Percentiles rank a stretch among this genome's conserved stretches.
These are phyloP conservation scores for Eriocheir sinensis DNA, from an alignment of 1,140 invertebrate species.

Conservation along the genomic window DNA sequence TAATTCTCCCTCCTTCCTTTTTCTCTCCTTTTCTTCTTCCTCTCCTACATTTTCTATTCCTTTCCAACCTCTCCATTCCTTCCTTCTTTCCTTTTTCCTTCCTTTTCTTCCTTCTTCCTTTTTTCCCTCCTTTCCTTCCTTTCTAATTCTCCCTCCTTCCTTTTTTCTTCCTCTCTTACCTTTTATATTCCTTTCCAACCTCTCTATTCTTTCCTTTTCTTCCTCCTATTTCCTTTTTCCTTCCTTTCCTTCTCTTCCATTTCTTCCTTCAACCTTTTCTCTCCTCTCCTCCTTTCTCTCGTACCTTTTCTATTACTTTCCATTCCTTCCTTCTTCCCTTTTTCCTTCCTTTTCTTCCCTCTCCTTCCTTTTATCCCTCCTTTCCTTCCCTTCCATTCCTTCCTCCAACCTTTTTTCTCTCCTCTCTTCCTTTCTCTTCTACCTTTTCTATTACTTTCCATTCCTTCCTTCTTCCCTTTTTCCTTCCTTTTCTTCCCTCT, in stretches of 20 bases:
- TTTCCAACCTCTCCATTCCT: background rate
- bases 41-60: background rate
- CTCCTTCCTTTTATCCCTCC: background rate
- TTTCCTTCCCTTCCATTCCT: background rate
- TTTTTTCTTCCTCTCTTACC: background rate
- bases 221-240: background rate
- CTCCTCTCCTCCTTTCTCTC: background rate
- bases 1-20: background rate
- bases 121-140: background rate
- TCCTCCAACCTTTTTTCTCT: background rate
- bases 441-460: background rate
- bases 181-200: background rate
- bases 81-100: background rate
- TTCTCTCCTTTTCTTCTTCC: background rate
- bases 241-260: background rate
- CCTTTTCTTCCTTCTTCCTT: background rate
- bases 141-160: background rate
- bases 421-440: background rate
- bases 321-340: background rate
- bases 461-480: background rate
- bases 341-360: background rate
- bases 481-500: background rate
- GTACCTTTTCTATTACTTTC: background rate
- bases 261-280: background rate
- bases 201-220: background rate